Percentiles rank a stretch among this genome's conserved stretches.
Evolutionary conservation across 2,888 invertebrate species (phyloP).

Genomic region (Strigamia crassipes): DNA sequence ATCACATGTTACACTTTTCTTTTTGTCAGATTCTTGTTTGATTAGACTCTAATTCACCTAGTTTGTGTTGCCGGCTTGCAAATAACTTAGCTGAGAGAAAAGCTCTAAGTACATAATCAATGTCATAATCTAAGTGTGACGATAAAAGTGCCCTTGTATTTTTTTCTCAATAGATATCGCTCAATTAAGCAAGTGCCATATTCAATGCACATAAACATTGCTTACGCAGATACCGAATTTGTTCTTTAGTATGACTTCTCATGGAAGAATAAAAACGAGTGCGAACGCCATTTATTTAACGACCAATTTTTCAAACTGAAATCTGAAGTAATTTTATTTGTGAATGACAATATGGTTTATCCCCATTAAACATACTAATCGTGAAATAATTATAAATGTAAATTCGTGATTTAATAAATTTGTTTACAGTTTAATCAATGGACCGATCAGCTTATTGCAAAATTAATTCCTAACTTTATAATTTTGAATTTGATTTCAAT

Average conservation of each 20-base stretch:
- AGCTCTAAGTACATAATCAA: neutral
- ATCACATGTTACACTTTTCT: constrained; percentile 39
- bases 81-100: neutral
- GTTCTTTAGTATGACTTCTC: neutral
- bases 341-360: neutral
- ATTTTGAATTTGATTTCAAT: no score
- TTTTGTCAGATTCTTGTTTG: constrained; percentile 20
- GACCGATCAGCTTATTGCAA: neutral
- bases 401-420: constrained; percentile 1
- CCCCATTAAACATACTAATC: neutral
- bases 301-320: neutral
- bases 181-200: neutral
- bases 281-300: neutral
- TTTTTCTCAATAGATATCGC: neutral
- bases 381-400: neutral
- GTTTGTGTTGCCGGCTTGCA: neutral
- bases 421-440: neutral
- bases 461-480: no score
- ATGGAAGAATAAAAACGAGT: neutral
- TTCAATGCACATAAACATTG: neutral
- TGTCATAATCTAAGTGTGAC: neutral
- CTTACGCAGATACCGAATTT: neutral
- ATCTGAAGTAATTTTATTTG: neutral
- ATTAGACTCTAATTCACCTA: neutral
- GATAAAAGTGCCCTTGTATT: neutral